Evolutionary conservation across 2,888 invertebrate genomes (phyloP).

Genomic region (Cyclophora albipunctata): DNA sequence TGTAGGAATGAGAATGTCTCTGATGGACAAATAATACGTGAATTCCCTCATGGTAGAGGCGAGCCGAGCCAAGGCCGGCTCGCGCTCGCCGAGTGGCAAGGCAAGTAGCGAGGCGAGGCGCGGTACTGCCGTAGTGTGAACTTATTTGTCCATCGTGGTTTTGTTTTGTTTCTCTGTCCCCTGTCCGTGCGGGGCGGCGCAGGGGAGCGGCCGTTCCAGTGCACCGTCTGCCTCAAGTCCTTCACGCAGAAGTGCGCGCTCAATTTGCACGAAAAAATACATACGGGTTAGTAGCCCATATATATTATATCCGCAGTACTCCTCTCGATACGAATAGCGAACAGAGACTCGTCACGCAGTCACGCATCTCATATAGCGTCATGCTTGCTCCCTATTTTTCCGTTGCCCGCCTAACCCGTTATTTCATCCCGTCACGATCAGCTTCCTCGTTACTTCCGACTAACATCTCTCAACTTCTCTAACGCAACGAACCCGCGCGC

Average conservation of each 20-base stretch:
- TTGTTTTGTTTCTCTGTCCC: slow-evolving; percentile 75
- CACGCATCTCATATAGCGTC: slow-evolving; percentile 61
- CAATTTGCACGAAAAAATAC: slow-evolving; percentile 78
- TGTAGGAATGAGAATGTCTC: slow-evolving; percentile 63
- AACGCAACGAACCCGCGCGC: slow-evolving; percentile 54
- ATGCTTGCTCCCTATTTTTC: slow-evolving; percentile 67
- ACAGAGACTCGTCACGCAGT: slow-evolving; percentile 47
- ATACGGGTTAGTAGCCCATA: slow-evolving; percentile 78
- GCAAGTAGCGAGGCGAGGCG: slow-evolving; percentile 2
- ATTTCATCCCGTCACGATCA: slow-evolving; percentile 49
- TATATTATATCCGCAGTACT: slow-evolving; percentile 56
- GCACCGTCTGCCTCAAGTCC: slow-evolving; percentile 78
- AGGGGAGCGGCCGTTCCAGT: slow-evolving; percentile 78
- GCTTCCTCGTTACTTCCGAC: slow-evolving; percentile 70
- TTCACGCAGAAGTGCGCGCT: slow-evolving; percentile 79
- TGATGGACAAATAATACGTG: slow-evolving; percentile 70
- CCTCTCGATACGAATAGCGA: slow-evolving; percentile 57
- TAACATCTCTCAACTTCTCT: slow-evolving; percentile 55
- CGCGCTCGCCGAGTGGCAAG: slow-evolving; percentile 5
- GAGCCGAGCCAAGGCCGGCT: slow-evolving; percentile 8
- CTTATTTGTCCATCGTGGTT: slow-evolving; percentile 75
- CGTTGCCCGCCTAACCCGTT: slow-evolving; percentile 71
- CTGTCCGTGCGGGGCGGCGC: slow-evolving; percentile 59
- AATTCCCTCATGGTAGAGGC: slow-evolving; percentile 64
- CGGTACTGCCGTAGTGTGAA: slow-evolving; percentile 28